phyloP scores from a whole-genome alignment of 2,888 invertebrate species.

The Sylvicola cinctus region DNA sequence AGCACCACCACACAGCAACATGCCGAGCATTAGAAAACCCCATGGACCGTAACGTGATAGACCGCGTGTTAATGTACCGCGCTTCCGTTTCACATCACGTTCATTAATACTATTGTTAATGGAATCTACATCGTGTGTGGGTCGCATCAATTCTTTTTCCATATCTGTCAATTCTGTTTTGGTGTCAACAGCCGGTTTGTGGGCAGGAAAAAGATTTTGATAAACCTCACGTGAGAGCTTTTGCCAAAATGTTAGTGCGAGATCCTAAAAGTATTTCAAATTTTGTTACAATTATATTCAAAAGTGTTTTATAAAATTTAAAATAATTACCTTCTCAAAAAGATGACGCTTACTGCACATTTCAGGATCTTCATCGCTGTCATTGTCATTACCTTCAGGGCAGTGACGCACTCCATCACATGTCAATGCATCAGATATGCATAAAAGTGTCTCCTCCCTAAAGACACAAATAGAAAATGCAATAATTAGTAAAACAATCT shows the following conservation, averaged over 20 bases:
- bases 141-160: too few relatives aligned
- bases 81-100: slow-evolving; percentile 4
- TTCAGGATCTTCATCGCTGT: slow-evolving; percentile 24
- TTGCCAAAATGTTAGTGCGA: too few relatives aligned
- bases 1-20: slow-evolving; percentile 46
- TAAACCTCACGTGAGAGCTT: too few relatives aligned
- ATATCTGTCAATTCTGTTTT: slow-evolving; percentile 12
- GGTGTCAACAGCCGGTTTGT: background rate
- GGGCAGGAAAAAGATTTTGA: too few relatives aligned
- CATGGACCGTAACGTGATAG: slow-evolving; percentile 50
- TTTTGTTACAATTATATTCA: too few relatives aligned
- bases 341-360: slow-evolving; percentile 12
- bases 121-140: too few relatives aligned
- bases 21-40: slow-evolving; percentile 51
- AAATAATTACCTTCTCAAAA: background rate
- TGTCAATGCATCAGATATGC: slow-evolving; percentile 40
- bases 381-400: slow-evolving; percentile 39
- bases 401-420: slow-evolving; percentile 48
- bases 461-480: slow-evolving; percentile 1
- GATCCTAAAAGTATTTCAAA: too few relatives aligned
- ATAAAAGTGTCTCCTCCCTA: slow-evolving; percentile 25
- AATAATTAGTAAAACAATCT: slow-evolving; percentile 1
- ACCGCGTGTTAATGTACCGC: slow-evolving; percentile 30
- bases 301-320: too few relatives aligned
- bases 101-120: too few relatives aligned